Evolutionary conservation across 2,888 invertebrate genomes (phyloP), one percentile per base, ranked within the genome.

Genomic region (Tryphoninae sp.): DNA sequence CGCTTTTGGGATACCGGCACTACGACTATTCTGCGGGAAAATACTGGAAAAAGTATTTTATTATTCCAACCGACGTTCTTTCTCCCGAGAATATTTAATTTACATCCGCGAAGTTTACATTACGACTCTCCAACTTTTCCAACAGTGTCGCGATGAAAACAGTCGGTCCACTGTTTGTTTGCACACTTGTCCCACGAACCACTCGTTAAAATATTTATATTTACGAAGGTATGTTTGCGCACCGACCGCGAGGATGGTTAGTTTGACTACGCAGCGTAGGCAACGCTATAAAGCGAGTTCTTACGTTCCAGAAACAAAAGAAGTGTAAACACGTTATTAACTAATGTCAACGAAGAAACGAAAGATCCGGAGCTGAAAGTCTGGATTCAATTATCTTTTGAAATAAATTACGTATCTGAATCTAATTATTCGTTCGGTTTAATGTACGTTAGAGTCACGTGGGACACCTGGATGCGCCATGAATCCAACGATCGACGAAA

Each of bases 161-260:
- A 40, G 40, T 62, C 6, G 6, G 11, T 61, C 11, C 55, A 55
- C 40, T 7, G 19, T 62, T 62, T 33, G 26, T 62, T 62, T 16
- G 33, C 62, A 62, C 62, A 16, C 62, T 40, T 62, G n/a, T 40
- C 62, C 16, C 1, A 16, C 4, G 19, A 40, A 62, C 7, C 62
- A 62, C 62, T 62, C 23, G 26, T 9, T 11, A 40, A 62, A 40
- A 40, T 11, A 62, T 62, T 62, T 40, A 16, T 62, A 40, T 62
- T 8, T 33, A 40, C n/a, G 6, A 0, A 45, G 13, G 2, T 13
- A 45, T 13, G 45, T 45, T 45, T 45, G 45, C 11, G 45, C 45
- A 13, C 45, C 45, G 13, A 13, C 13, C 45, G 11, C 13, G 13
- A 45, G 45, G 45, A 13, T 45, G 45, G 13, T 45, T 45, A 13